Evolutionary conservation across 2,888 invertebrate genomes (phyloP), one percentile per base, ranked within the genome.

Genomic region (Nineta flava): DNA sequence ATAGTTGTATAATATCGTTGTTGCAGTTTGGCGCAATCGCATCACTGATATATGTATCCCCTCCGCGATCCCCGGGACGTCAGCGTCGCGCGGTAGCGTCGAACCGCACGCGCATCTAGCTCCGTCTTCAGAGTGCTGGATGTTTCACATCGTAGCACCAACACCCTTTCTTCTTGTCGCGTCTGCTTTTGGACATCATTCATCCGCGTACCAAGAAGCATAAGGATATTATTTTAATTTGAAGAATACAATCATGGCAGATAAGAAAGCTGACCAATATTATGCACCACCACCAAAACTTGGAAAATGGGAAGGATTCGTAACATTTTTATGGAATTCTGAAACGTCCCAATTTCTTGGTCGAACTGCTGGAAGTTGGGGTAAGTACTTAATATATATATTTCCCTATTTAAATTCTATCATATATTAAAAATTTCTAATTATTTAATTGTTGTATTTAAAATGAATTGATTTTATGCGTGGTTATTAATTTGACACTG

Each of bases 281-380:
- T 87, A 85, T 69, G 68, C 81, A 62, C 81, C 83, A 58, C 87
- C 87, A 59, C 83, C 84, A 54, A 82, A 83, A 65, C 76, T 87
- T 60, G 83, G 85, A 57, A 80, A 78, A 77, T 88, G 88, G 87
- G 86, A 88, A 71, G 76, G 81, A 61, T 83, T 90, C 73, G 79
- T 76, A 68, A 72, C 77, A 63, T 94, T 93, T 75, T 67, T 94
- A 58, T 94, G 86, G 84, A 90, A 95, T 74, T 79, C 87, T 59
- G 91, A 93, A 71, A 92, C 91, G 54, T 82, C 83, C 63, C 88
- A 91, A 72, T 82, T 93, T 68, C 74, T 94, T 60, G 94, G 94
- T 60, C 79, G 94, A 60, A 92, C 91, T 55, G 92, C 87, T 60
- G 75, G 82, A 64, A 92, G 91, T 72, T 95, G 95, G 95, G 90